phyloP scores from a whole-genome alignment of 2,113 vertebrate species.

The Cercocebus atys region DNA sequence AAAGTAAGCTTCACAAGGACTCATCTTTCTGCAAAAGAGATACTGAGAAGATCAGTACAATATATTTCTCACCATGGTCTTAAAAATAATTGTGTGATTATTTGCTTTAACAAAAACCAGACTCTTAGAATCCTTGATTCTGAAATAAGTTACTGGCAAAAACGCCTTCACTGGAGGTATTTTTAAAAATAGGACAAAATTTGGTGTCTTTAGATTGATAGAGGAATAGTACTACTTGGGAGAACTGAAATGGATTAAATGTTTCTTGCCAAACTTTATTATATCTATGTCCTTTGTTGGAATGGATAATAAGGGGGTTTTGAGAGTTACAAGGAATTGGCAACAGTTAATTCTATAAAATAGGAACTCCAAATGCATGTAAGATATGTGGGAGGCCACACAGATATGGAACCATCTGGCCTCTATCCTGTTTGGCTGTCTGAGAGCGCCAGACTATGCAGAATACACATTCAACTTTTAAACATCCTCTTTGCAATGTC shows the following conservation, averaged over 20 bases:
- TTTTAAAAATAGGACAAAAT: neutral
- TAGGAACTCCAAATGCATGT: neutral
- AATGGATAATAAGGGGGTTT: neutral
- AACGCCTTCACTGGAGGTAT: neutral
- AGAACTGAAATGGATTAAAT: neutral
- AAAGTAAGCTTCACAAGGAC: neutral
- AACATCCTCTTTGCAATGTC: neutral
- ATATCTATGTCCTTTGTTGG: neutral
- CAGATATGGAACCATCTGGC: neutral
- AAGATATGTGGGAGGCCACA: neutral
- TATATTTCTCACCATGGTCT: neutral
- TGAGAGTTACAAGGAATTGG: neutral
- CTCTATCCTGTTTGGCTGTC: neutral
- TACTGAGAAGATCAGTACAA: neutral
- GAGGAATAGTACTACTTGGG: neutral
- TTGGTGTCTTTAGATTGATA: neutral
- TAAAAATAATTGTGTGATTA: neutral
- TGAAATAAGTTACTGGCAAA: neutral
- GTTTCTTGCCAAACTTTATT: neutral
- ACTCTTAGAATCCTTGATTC: neutral
- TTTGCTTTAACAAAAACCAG: neutral
- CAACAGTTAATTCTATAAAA: slow-evolving; percentile 14
- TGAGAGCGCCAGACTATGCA: neutral
- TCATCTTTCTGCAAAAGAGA: neutral
- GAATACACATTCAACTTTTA: neutral